Evolutionary conservation across 2,797 vertebrate species (phyloP), one percentile per base, ranked within the genome.

Genomic region (Spea hammondii): DNA sequence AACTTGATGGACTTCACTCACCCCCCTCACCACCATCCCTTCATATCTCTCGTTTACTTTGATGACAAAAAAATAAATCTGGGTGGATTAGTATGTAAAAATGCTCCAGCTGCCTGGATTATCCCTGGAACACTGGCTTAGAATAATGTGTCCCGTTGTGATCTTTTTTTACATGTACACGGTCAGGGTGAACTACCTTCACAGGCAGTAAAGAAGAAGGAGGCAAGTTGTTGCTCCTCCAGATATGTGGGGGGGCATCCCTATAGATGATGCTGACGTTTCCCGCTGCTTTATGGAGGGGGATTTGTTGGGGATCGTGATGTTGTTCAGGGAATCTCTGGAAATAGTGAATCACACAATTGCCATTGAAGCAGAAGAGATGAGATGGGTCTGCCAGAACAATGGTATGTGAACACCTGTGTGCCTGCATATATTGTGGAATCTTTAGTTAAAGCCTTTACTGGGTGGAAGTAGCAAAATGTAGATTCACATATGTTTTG

Each of bases 381-480:
- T 88, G 75, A 79, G 77, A 65, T 89, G 88, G 88, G 86, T 83
- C 45, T 83, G 87, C 71, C 83, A 85, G 54, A 87, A 84, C 75
- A 47, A 50, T 49, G 82, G 82, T 83, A 67, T 14, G 82, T 83
- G 79, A 49, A 11, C 10, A 49, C 81, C 12, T 71, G 4, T 65
- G 17, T 17, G 14, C 32, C 32, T 32, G 32, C 2, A 3, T 32
- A 32, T 32, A 32, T 32, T 32, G 32, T 32, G 32, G 2, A 32
- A 32, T 32, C 32, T 32, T 32, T 32, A 32, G 32, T 32, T 32
- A 32, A 32, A 32, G 32, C 1, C 32, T 32, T 32, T 32, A 32
- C 32, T 32, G 32, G 1, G 32, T 32, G 1, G 2, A 32, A 1
- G 32, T 32, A 2, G 32, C 32, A 32, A 32, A 32, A 32, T 32